phyloP scores from a whole-genome alignment of 2,888 invertebrate genomes.

The Euspilapteryx auroguttella region DNA sequence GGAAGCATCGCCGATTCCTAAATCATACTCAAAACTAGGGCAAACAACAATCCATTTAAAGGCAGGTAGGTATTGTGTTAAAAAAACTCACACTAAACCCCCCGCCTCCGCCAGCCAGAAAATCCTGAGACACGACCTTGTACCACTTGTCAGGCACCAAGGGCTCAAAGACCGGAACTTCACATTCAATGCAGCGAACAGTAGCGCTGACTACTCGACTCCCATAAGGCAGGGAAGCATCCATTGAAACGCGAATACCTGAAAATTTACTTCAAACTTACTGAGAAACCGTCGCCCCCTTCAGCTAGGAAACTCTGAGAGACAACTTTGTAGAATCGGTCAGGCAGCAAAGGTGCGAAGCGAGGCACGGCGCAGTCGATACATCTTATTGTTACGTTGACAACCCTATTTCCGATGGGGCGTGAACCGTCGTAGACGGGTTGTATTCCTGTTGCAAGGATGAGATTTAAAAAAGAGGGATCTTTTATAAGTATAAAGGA shows the following conservation, averaged over 20 bases:
- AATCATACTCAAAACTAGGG: not conserved
- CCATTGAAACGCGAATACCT: slow-evolving; percentile 52
- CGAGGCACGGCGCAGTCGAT: slow-evolving; percentile 63
- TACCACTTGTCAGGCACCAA: slow-evolving; percentile 50
- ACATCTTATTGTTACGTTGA: slow-evolving; percentile 59
- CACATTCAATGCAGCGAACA: slow-evolving; percentile 56
- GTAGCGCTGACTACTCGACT: slow-evolving; percentile 42
- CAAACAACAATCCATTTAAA: not conserved
- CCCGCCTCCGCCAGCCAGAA: slow-evolving; percentile 61
- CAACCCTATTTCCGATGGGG: slow-evolving; percentile 59
- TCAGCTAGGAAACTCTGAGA: slow-evolving; percentile 57
- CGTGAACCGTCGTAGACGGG: slow-evolving; percentile 59
- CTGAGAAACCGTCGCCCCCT: slow-evolving; percentile 69
- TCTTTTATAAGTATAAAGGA: slow-evolving; percentile 1
- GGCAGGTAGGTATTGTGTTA: not conserved
- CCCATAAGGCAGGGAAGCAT: slow-evolving; percentile 48
- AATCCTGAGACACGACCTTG: slow-evolving; percentile 49
- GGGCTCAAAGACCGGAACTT: slow-evolving; percentile 52
- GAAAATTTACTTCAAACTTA: slow-evolving; percentile 20
- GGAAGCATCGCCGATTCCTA: no score
- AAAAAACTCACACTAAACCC: slow-evolving; percentile 35
- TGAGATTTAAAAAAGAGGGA: not conserved
- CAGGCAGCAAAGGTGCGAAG: slow-evolving; percentile 57
- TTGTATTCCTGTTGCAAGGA: slow-evolving; percentile 51
- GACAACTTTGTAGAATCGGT: slow-evolving; percentile 63